Percentiles rank a stretch among this genome's conserved stretches.
Evolutionary conservation across 2,113 vertebrate species (phyloP).

Genomic region (Phylloscopus trochiloides): DNA sequence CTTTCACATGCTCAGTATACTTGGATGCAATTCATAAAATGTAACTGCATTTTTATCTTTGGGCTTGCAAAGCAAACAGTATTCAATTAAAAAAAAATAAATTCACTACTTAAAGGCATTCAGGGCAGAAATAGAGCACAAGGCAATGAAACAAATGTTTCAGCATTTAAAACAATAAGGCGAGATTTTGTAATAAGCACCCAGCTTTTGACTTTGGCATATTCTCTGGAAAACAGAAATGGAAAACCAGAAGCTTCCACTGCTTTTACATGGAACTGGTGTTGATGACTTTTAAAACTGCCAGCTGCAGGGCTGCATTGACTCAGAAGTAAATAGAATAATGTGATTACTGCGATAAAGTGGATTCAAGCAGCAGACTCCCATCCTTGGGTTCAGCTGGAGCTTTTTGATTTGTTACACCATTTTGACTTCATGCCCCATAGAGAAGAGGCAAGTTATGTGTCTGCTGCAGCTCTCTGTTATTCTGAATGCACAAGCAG

Average conservation of each 20-base stretch:
- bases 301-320: background rate
- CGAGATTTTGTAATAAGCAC: background rate
- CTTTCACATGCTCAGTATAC: background rate
- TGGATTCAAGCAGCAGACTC: background rate
- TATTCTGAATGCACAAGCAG: background rate
- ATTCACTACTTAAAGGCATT: background rate
- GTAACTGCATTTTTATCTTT: background rate
- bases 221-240: background rate
- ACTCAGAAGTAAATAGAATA: background rate
- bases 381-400: background rate
- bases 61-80: background rate
- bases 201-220: background rate
- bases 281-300: background rate
- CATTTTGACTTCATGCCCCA: background rate
- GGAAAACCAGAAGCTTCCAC: background rate
- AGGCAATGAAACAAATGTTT: background rate
- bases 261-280: background rate
- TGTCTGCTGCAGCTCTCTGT: background rate
- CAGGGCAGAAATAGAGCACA: background rate
- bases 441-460: background rate
- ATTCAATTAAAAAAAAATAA: background rate
- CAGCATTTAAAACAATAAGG: conserved; percentile 19
- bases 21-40: background rate
- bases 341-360: background rate
- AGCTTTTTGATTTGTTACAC: background rate